phyloP scores from a whole-genome alignment of 2,888 invertebrate species.

The Priocnemis perturbator region DNA sequence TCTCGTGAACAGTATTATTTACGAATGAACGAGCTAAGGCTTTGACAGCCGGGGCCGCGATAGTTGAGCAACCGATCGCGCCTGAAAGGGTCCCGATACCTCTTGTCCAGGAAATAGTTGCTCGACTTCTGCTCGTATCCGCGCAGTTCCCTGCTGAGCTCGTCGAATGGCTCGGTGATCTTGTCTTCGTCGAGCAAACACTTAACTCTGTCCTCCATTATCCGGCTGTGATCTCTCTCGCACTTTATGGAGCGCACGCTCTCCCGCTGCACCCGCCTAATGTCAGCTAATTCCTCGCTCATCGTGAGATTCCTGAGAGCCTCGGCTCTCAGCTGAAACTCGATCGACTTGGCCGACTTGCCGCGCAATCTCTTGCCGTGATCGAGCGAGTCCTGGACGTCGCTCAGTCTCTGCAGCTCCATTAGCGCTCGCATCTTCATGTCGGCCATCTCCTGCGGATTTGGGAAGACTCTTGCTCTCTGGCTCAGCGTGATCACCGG shows the following conservation, averaged over 20 bases:
- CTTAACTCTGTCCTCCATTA: conserved; percentile 75
- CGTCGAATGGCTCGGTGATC: conserved; percentile 79
- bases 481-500: conserved; percentile 27
- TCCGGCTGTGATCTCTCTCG: conserved; percentile 70
- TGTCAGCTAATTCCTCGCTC: conserved; percentile 74
- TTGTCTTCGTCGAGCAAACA: conserved; percentile 77
- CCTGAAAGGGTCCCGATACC: conserved; percentile 75
- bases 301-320: conserved; percentile 77
- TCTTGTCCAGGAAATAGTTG: conserved; percentile 80
- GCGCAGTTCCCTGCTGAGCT: conserved; percentile 80
- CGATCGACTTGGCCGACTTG: conserved; percentile 86
- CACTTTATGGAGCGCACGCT: conserved; percentile 62
- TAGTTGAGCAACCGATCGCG: conserved; percentile 10
- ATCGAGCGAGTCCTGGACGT: conserved; percentile 62
- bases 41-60: too few relatives aligned
- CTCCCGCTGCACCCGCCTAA: conserved; percentile 69
- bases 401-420: conserved; percentile 63
- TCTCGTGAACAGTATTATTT: too few relatives aligned
- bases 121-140: conserved; percentile 80
- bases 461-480: conserved; percentile 30
- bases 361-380: conserved; percentile 79
- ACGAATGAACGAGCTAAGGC: too few relatives aligned
- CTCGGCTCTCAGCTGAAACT: conserved; percentile 70
- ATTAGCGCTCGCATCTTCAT: conserved; percentile 59
- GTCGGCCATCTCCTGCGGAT: conserved; percentile 58